Evolutionary conservation across 2,888 invertebrate species (phyloP).

Genomic region (Drosophila pegasa): DNA sequence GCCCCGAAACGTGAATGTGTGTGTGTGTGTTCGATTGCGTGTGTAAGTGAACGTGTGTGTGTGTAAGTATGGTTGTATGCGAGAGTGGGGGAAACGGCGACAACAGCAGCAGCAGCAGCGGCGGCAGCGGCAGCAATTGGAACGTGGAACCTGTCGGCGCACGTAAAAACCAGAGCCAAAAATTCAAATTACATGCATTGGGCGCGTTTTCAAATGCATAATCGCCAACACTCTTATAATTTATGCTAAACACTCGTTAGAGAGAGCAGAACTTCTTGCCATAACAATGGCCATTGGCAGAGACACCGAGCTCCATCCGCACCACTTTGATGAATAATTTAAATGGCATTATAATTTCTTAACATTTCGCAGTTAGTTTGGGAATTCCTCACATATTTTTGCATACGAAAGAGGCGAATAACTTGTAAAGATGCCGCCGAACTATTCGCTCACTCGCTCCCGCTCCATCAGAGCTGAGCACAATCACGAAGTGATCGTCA

Average conservation of each 20-base stretch:
- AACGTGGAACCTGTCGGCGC: conserved; percentile 74
- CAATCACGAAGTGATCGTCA: conserved; percentile 12
- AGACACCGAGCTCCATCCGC: background rate
- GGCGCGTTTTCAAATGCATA: conserved; percentile 75
- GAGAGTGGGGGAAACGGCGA: conserved; percentile 49
- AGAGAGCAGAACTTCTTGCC: conserved; percentile 52
- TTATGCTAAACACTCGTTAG: conserved; percentile 63
- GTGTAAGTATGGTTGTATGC: conserved; percentile 33
- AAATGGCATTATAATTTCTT: conserved; percentile 54
- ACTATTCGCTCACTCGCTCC: conserved; percentile 41
- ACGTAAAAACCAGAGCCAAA: conserved; percentile 75
- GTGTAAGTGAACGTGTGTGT: conserved; percentile 30
- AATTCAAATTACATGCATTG: conserved; percentile 75
- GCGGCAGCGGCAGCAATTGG: conserved; percentile 57
- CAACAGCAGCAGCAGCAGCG: conserved; percentile 37
- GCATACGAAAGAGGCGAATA: conserved; percentile 59
- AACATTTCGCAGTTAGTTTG: conserved; percentile 62
- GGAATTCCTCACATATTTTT: conserved; percentile 79
- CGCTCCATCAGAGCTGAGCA: conserved; percentile 33
- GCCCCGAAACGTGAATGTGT: conserved; percentile 50
- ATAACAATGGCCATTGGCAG: conserved; percentile 34
- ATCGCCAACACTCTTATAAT: conserved; percentile 65
- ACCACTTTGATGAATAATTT: conserved; percentile 50
- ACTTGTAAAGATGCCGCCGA: conserved; percentile 66
- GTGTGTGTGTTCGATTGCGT: conserved; percentile 27